Evolutionary conservation across 2,888 invertebrate species (phyloP).

Genomic region (Drosophila merina): DNA sequence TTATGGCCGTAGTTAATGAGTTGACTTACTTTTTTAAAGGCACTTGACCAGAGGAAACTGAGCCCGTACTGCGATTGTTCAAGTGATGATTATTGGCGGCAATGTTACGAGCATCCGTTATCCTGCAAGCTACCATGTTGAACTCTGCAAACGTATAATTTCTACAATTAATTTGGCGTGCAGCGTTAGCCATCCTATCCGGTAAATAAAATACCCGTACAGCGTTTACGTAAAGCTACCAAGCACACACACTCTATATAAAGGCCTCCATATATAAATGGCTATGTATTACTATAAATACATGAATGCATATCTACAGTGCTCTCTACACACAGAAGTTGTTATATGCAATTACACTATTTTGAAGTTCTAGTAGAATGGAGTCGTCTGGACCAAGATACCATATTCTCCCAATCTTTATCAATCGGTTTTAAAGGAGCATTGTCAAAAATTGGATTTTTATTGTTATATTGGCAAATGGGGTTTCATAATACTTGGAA

Average conservation of each 20-base stretch:
- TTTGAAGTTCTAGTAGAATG: conserved; percentile 13
- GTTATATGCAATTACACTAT: conserved; percentile 41
- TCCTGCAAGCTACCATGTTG: conserved; percentile 99
- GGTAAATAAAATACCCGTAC: conserved; percentile 73
- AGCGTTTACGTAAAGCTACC: conserved; percentile 52
- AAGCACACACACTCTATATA: conserved; percentile 65
- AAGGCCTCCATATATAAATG: conserved; percentile 12
- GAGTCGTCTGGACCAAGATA: neutral
- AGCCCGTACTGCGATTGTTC: conserved; percentile 85
- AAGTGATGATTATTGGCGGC: conserved; percentile 85
- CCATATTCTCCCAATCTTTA: no score
- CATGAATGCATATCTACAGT: conserved; percentile 36
- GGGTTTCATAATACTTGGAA: neutral
- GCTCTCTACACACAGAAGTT: conserved; percentile 46
- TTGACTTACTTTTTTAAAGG: conserved; percentile 98
- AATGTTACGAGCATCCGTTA: conserved; percentile 94
- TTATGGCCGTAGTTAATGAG: no score
- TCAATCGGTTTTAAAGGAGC: no score
- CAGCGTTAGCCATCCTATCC: conserved; percentile 84
- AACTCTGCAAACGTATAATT: conserved; percentile 95
- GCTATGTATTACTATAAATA: conserved; percentile 14
- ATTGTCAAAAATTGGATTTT: no score
- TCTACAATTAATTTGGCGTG: conserved; percentile 85
- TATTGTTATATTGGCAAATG: no score
- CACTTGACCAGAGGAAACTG: conserved; percentile 96